Evolutionary conservation across 1,140 invertebrate species (phyloP), one percentile per base, ranked within the genome.

Genomic region (Cecropterus lyciades): DNA sequence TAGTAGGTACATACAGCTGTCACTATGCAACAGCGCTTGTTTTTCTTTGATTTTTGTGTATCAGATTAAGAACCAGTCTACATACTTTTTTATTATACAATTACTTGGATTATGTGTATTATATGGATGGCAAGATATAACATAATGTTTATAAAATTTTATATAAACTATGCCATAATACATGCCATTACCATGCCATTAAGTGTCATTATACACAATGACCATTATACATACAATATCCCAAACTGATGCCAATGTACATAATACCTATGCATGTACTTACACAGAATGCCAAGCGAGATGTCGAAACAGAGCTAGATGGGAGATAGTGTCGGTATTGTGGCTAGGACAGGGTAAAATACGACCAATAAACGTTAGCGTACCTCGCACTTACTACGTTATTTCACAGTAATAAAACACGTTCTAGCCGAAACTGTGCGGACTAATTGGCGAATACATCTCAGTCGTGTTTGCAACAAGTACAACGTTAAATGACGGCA

Each of bases 301-400:
- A 60, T 60, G 45, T 60, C 56, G 56, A 57, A 60, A 60, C 27
- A 45, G 27, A 30, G 27, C 9, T 45, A 57, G 9, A 57, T 57
- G 45, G 24, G 15, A 48, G 24, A 60, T 60, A 48, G 43, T 46
- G 42, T 60, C 24, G 24, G 45, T 48, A 48, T 49, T 62, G 57
- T 49, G 45, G 57, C 30, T 49, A 16, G 24, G 57, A 62, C 45
- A 33, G 45, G 16, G 27, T 62, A 48, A 62, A 62, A 62, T 62
- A 62, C 57, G 57, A 62, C 57, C 57, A 62, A 62, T 62, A 62
- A 62, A 62, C 43, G 45, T 49, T 62, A 62, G 57, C 30, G 45
- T 42, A 62, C 30, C 57, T 62, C 30, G 46, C 45, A 62, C 57
- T 62, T 62, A 62, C 57, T 62, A 49, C 57, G 57, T 62, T 62